Evolutionary conservation across 64 coral and sea anemone species (phyloP), one percentile per base, ranked within the genome.

Genomic region (Montipora foliosa): DNA sequence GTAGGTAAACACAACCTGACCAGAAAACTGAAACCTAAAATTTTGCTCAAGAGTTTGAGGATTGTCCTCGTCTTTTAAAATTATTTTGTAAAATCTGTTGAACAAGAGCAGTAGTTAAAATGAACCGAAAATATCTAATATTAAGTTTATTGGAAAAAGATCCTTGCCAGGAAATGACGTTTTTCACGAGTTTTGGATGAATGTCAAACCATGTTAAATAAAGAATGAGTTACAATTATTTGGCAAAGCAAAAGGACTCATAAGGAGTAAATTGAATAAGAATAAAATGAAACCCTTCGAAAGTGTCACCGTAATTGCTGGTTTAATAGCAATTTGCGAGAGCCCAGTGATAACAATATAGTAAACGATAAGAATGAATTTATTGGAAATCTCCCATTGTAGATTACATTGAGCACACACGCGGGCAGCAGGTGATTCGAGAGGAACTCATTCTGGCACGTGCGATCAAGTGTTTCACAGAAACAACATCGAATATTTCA

Each of bases 251-350:
- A 19, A 70, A 17, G 14, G 66, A 24, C 11, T 59, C 82, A 86
- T 37, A 72, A 24, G 17, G 71, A 20, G 10, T 49, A 12, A 48
- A 47, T 64, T 71, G 64, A 71, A 84, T 10, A 62, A 4, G 13
- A 84, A 68, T 8, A 15, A 84, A 72, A 86, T 86, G 66, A 72
- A 24, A 64, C 47, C 20, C 44, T n/a, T 14, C 37, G 45, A 70
- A 86, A 86, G 66, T 86, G 82, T 86, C 82, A 86, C 17, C 67
- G 82, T 86, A 86, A 86, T 86, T 86, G 82, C 70, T 86, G 82
- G 66, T 72, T 86, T 86, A 86, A 86, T 86, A 51, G 68, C 64
- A 86, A 71, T 66, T 71, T 15, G 37, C 5, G 62, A 51, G 62
- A 62, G 82, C 71, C 62, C 37, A 71, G 71, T 86, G 66, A 86